A percentile compares a stretch with the other conserved stretches of the same genome.
Conservation (phyloP, 92 coral and sea anemone genomes). For the Porites divaricata region DNA sequence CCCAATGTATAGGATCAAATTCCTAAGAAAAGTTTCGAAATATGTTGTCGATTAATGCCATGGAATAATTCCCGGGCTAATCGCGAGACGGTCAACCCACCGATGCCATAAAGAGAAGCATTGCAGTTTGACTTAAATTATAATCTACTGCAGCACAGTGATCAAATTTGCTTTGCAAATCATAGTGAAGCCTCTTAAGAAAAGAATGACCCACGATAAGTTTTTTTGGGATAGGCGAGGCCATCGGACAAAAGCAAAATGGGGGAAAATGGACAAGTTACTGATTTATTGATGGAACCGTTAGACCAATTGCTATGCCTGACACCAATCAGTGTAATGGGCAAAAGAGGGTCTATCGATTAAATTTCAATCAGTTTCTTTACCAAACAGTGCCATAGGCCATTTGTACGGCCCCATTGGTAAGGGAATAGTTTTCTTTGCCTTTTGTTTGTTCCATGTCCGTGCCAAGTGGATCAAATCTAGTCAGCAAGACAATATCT, state of each 20-base stretch:
- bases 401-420: no score
- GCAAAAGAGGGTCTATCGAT: no score
- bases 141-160: slow-evolving; percentile 9
- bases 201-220: slow-evolving; percentile 1
- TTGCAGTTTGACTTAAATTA: not conserved
- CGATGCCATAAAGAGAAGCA: not conserved
- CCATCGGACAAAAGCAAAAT: not conserved
- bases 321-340: slow-evolving; percentile 6
- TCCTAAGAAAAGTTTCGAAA: not conserved
- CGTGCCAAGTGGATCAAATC: no score
- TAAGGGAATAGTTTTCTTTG: no score
- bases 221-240: not conserved
- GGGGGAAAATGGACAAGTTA: not conserved
- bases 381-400: no score
- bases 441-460: no score
- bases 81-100: not conserved
- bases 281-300: no score
- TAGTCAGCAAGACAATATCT: no score
- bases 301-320: not conserved
- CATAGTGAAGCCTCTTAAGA: not conserved
- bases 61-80: slow-evolving; percentile 7
- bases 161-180: not conserved
- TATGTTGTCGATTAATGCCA: slow-evolving; percentile 4
- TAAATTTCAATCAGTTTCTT: no score
- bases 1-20: slow-evolving; percentile 13